Conservation (phyloP, 2,888 invertebrate species). For the Melitaea athalia region DNA sequence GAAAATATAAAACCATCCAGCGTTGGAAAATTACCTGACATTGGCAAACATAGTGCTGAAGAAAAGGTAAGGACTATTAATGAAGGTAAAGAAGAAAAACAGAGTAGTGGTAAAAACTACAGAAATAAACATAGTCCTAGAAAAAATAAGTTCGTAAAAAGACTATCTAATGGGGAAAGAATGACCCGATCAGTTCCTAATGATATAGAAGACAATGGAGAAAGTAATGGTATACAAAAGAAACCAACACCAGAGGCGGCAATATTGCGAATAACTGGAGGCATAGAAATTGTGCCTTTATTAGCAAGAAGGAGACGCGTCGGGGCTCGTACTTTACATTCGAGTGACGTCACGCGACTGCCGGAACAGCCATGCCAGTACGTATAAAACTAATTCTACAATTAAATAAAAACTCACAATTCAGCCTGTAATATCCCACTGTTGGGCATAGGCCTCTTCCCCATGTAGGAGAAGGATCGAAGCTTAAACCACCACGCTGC, state of each 20-base stretch:
- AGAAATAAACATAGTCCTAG: constrained; percentile 54
- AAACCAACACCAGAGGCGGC: constrained; percentile 68
- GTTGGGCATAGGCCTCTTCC: too few relatives aligned
- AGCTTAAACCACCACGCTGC: too few relatives aligned
- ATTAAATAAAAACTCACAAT: too few relatives aligned
- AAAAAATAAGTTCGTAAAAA: constrained; percentile 63
- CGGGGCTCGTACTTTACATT: constrained; percentile 73
- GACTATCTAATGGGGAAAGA: constrained; percentile 63
- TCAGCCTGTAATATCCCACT: too few relatives aligned
- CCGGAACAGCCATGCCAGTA: constrained; percentile 73
- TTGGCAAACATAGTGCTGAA: constrained; percentile 47
- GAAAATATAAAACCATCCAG: constrained; percentile 55
- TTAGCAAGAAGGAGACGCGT: constrained; percentile 84
- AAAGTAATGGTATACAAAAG: constrained; percentile 47
- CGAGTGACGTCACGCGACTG: constrained; percentile 74
- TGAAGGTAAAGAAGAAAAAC: constrained; percentile 40
- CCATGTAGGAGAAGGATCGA: too few relatives aligned
- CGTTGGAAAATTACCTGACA: constrained; percentile 65
- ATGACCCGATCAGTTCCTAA: constrained; percentile 54
- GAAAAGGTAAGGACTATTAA: constrained; percentile 36
- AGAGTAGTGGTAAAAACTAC: constrained; percentile 24
- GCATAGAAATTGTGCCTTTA: constrained; percentile 89
- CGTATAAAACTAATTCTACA: constrained; percentile 46
- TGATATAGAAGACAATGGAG: constrained; percentile 47
- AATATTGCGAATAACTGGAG: constrained; percentile 81